A percentile compares a stretch with the other conserved stretches of the same genome.
Evolutionary conservation across 2,888 invertebrate species (phyloP).

Genomic region (Volucella inanis): DNA sequence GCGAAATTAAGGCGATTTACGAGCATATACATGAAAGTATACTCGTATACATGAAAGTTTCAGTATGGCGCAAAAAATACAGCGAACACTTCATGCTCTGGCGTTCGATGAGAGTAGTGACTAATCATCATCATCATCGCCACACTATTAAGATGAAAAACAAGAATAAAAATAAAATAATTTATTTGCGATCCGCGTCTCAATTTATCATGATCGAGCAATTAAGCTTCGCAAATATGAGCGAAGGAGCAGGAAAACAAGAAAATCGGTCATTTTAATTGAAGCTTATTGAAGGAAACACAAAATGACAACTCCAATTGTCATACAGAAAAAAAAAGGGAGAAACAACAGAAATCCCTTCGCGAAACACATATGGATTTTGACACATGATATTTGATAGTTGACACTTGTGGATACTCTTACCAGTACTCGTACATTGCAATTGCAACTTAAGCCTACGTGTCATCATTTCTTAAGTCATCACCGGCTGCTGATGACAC

Average conservation of each 20-base stretch:
- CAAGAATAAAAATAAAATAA: slow-evolving; percentile 49
- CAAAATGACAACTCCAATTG: too few species aligned
- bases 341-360: background rate
- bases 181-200: slow-evolving; percentile 74
- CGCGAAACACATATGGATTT: background rate
- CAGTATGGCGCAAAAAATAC: background rate
- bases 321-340: background rate
- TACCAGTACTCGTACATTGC: background rate
- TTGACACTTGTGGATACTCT: slow-evolving; percentile 7
- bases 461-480: too few species aligned
- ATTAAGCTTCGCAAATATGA: slow-evolving; percentile 56
- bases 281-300: slow-evolving; percentile 54
- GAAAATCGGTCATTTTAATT: slow-evolving; percentile 72
- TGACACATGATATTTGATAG: slow-evolving; percentile 10
- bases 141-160: slow-evolving; percentile 30
- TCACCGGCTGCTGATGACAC: background rate
- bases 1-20: slow-evolving; percentile 49
- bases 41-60: too few species aligned
- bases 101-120: slow-evolving; percentile 50
- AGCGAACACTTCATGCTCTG: slow-evolving; percentile 31
- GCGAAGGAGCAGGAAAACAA: slow-evolving; percentile 37
- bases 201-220: slow-evolving; percentile 74
- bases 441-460: background rate
- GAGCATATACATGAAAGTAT: background rate
- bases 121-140: slow-evolving; percentile 52